Evolutionary conservation across 2,888 invertebrate species (phyloP), one percentile per base, ranked within the genome.

Genomic region (Acrobasis suavella): DNA sequence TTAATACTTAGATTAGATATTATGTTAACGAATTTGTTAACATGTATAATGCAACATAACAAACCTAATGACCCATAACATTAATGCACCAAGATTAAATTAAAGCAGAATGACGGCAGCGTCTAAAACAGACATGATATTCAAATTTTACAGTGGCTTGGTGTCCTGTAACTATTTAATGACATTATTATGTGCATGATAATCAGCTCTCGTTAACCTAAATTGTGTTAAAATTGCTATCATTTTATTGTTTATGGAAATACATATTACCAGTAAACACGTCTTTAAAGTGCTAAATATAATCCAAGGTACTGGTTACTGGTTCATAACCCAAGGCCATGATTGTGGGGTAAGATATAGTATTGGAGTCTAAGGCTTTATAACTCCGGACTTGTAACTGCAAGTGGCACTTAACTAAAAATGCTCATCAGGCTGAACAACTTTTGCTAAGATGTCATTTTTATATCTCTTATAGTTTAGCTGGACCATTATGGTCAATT

Each of bases 141-240:
- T 56, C 42, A 42, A 56, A 56, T 56, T 56, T 56, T 42, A 42
- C 42, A 17, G 56, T 42, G 17, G 42, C 42, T 56, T 56, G 56
- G 56, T 56, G 56, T 56, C 42, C 12, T 56, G 56, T 56, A 17
- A 56, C 56, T 56, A 56, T 56, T 56, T 56, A 56, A 56, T 56
- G 39, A 42, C 56, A 56, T 56, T 56, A 56, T 56, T 56, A 56
- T 56, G 55, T 55, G 56, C 56, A 56, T 56, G 42, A 56, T 56
- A 17, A 56, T 56, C 42, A 55, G 39, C 15, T 55, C 55, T 39
- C 55, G 15, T 10, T 56, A 56, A 42, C 22, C 39, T 12, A 56
- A 56, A 56, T 42, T 10, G 6, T 56, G 42, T 14, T 42, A 42
- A 16, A 17, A 52, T 12, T 17, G 32, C 3, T 3, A 52, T 6